phyloP scores from a whole-genome alignment of 2,113 vertebrate species.

The Seriola aureovittata region DNA sequence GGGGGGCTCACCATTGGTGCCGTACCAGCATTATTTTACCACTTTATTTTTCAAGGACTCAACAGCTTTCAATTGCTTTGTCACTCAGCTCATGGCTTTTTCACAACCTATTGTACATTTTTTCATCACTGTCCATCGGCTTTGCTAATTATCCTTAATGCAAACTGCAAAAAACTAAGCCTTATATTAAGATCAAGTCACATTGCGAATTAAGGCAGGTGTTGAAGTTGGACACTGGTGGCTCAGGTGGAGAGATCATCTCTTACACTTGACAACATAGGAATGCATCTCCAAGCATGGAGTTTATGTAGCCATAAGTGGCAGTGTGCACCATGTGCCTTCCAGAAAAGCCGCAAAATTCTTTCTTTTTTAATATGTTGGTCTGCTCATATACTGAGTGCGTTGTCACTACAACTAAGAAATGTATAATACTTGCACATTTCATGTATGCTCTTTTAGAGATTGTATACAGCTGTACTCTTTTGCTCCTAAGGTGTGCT shows the following conservation, averaged over 20 bases:
- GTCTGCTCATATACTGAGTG: conserved; percentile 66
- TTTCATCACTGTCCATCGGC: conserved; percentile 37
- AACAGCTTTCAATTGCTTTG: conserved; percentile 46
- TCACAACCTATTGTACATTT: conserved; percentile 38
- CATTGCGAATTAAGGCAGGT: conserved; percentile 22
- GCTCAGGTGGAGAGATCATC: conserved; percentile 42
- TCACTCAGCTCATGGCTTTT: conserved; percentile 15
- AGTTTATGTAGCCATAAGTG: conserved; percentile 63
- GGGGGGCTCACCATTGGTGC: conserved; percentile 57
- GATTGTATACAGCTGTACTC: conserved; percentile 73
- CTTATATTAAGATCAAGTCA: conserved; percentile 53
- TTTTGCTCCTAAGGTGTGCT: conserved; percentile 71
- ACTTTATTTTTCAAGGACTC: conserved; percentile 45
- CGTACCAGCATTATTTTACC: conserved; percentile 59
- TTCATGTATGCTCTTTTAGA: conserved; percentile 74
- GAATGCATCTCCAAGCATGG: conserved; percentile 57
- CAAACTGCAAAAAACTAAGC: conserved; percentile 57
- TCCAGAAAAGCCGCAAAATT: conserved; percentile 69
- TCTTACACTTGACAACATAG: conserved; percentile 48
- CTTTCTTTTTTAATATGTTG: conserved; percentile 44
- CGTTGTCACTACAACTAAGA: conserved; percentile 68
- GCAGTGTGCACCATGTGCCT: conserved; percentile 83
- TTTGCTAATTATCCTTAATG: conserved; percentile 50
- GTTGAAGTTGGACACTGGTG: conserved; percentile 43
- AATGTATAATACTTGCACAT: conserved; percentile 79